Evolutionary conservation across 2,797 vertebrate species (phyloP).

Genomic region (Semaprochilodus insignis): DNA sequence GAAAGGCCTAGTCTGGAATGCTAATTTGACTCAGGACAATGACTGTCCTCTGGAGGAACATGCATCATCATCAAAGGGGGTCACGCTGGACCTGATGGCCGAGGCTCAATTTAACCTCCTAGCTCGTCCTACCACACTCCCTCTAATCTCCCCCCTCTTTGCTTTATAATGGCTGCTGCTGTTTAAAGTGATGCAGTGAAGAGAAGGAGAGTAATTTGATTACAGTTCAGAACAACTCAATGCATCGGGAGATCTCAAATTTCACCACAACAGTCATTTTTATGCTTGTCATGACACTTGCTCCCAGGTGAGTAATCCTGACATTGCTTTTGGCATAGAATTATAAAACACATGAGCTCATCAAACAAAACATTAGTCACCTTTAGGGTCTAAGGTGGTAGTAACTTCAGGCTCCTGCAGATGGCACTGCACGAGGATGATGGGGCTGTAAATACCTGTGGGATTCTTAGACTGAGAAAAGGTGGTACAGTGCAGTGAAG

Average conservation of each 20-base stretch:
- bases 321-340: too few species aligned
- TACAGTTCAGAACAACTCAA: neutral
- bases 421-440: too few species aligned
- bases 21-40: slow-evolving; percentile 37
- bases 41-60: slow-evolving; percentile 31
- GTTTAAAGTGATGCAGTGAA: slow-evolving; percentile 21
- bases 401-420: too few species aligned
- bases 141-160: slow-evolving; percentile 27
- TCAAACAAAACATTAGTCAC: too few species aligned
- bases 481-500: too few species aligned
- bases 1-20: slow-evolving; percentile 25
- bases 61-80: slow-evolving; percentile 47
- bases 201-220: slow-evolving; percentile 12
- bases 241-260: slow-evolving; percentile 14
- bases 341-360: too few species aligned
- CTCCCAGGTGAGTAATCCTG: too few species aligned
- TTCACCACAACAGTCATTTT: too few species aligned
- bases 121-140: slow-evolving; percentile 31
- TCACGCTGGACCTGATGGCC: slow-evolving; percentile 41
- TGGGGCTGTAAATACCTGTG: too few species aligned
- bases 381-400: too few species aligned
- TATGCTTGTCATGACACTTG: too few species aligned
- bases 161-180: slow-evolving; percentile 22
- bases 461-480: too few species aligned
- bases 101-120: slow-evolving; percentile 41